Conservation (phyloP, 1,140 invertebrate genomes). For the Dryas iulia region DNA sequence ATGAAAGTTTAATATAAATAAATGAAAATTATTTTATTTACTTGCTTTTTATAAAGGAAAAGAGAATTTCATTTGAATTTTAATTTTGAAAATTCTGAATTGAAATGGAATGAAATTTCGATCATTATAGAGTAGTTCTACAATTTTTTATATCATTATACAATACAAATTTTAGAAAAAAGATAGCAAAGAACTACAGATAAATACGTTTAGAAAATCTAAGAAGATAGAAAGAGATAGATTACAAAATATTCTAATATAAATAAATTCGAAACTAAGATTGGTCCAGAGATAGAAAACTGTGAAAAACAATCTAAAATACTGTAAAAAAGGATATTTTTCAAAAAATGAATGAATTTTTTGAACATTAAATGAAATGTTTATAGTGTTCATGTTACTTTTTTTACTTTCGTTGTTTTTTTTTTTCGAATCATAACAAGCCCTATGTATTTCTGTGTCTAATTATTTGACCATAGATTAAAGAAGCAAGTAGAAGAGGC, state of each 20-base stretch:
- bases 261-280: constrained; percentile 33
- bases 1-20: too few species aligned
- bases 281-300: constrained; percentile 25
- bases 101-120: background rate
- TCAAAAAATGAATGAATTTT: background rate
- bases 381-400: background rate
- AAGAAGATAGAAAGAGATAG: constrained; percentile 15
- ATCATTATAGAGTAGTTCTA: background rate
- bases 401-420: background rate
- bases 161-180: background rate
- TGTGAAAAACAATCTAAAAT: background rate
- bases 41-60: too few species aligned
- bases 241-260: constrained; percentile 29
- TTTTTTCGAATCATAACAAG: background rate
- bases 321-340: background rate
- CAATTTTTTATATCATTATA: background rate
- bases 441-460: background rate
- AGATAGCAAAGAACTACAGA: constrained; percentile 11
- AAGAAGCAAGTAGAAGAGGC: background rate
- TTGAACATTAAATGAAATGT: background rate
- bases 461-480: background rate
- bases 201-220: constrained; percentile 22
- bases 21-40: too few species aligned
- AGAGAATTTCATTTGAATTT: too few species aligned
- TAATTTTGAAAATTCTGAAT: too few species aligned